Base-by-base conservation (phyloP, 2,888 invertebrate genomes). In the Cerastoderma edule region DNA sequence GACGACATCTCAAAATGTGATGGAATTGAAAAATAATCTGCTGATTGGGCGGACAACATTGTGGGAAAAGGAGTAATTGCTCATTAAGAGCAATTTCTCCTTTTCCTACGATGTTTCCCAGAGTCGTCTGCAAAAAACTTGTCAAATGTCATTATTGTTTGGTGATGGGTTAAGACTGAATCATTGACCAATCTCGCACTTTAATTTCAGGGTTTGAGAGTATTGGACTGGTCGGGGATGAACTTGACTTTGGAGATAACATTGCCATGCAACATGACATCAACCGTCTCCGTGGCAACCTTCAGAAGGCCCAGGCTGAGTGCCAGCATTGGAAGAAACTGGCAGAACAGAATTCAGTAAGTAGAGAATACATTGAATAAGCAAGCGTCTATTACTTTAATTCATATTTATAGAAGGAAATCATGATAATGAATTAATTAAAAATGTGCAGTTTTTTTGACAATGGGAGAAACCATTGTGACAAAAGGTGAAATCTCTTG, bases 201-300 rank as follows among this genome's bases (percentile, higher is more conserved):
- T 46, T 63, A 54, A 6, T 73, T 80, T 46, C 71, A 80, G 79
- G 77, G 32, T 82, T 77, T 76, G 72, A 79, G 39, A 67, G 75
- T 76, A 56, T 78, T 72, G 78, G 78, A 46, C 85, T 71, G 67
- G 82, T 80, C 27, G 75, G 71, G 10, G 89, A 89, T 57, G 88
- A 88, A 50, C 83, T 85, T 75, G 91, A 92, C 83, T 90, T 92
- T 78, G 87, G 89, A 64, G 92, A 92, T 81, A 89, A 87, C 75
- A 90, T 92, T 70, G 80, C 87, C 6, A 87, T 90, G 68, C 92
- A 92, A 78, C 89, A 89, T 73, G 91, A 92, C 77, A 89, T 92
- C 72, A 92, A 92, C 85, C 83, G 86, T 27, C 88, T 92, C 50
- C 84, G 87, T 27, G 75, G 82, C 27, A 89, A 91, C 64, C 82